Evolutionary conservation across 2,113 vertebrate genomes (phyloP), one percentile per base, ranked within the genome.

Genomic region (Eurypyga helias): DNA sequence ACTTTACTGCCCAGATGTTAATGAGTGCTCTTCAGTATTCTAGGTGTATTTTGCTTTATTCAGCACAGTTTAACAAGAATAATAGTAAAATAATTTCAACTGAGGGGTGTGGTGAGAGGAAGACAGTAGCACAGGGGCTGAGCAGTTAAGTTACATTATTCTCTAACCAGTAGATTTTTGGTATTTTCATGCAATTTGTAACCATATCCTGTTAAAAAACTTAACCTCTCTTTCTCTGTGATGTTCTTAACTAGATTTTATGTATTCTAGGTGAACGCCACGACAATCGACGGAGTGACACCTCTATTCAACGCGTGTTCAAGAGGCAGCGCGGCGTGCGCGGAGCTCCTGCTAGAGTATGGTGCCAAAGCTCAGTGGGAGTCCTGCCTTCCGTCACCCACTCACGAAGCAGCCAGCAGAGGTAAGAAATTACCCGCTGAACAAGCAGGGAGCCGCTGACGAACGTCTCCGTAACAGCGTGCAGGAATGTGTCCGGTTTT

Each of bases 301-400:
- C 99, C 99, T 10, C 96, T 99, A 86, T 99, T 99, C 96, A 99
- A 99, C 17, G 99, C 99, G 2, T 99, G 99, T 80, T 98, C 99
- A 0, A 98, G 98, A 94, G 99, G 99, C 92, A 99, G 99, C 14
- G 95, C 98, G 4, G 96, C 98, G 17, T 99, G 99, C 61, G 89
- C 98, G 5, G 99, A 99, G 91, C 98, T 99, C 10, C 98, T 99
- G 16, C 87, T 99, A 92, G 99, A 99, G 90, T 98, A 99, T 9
- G 99, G 99, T 41, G 99, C 99, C 96, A 99, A 98, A 87, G 98
- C 99, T 28, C 99, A 99, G 90, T 98, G 98, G 72, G 98, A 98
- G 48, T 97, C 98, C 26, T 99, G 98, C 88, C 98, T 99, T 46
- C 99, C 99, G 1, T 99, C 99, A 57, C 99, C 99, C 4, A 98